Percentiles rank a stretch among this genome's conserved stretches.
phyloP scores from a whole-genome alignment of 2,797 vertebrate genomes.

The Pipistrellus kuhlii region DNA sequence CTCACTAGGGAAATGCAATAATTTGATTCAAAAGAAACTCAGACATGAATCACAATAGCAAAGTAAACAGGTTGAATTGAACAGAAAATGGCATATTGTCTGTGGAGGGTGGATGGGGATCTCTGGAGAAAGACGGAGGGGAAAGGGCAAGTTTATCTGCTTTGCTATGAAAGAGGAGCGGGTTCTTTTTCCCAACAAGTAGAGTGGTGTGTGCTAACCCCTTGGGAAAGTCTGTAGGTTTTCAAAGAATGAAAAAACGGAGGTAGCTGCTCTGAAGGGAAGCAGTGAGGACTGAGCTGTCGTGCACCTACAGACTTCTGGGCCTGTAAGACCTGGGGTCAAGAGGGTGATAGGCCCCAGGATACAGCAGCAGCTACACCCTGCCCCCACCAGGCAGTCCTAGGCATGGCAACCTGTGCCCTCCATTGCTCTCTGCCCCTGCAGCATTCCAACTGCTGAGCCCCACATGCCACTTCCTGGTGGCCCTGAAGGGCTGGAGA shows the following conservation, averaged over 20 bases:
- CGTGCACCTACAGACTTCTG: not conserved
- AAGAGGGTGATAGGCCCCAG: not conserved
- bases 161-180: not conserved
- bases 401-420: not conserved
- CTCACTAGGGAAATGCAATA: slow-evolving; percentile 80
- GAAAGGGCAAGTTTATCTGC: slow-evolving; percentile 58
- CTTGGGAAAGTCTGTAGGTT: not conserved
- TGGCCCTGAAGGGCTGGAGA: not conserved
- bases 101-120: slow-evolving; percentile 49
- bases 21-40: slow-evolving; percentile 81
- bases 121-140: slow-evolving; percentile 13
- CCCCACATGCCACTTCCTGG: not conserved
- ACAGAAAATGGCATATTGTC: slow-evolving; percentile 76
- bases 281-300: accelerated
- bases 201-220: not conserved
- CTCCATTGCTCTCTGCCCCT: not conserved
- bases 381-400: not conserved
- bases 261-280: accelerated
- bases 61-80: slow-evolving; percentile 78
- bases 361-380: not conserved
- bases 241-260: not conserved
- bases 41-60: slow-evolving; percentile 81
- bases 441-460: accelerated
- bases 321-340: not conserved
- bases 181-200: not conserved